Conservation (phyloP, 2,113 vertebrate genomes). For the Rhinogobius similis region DNA sequence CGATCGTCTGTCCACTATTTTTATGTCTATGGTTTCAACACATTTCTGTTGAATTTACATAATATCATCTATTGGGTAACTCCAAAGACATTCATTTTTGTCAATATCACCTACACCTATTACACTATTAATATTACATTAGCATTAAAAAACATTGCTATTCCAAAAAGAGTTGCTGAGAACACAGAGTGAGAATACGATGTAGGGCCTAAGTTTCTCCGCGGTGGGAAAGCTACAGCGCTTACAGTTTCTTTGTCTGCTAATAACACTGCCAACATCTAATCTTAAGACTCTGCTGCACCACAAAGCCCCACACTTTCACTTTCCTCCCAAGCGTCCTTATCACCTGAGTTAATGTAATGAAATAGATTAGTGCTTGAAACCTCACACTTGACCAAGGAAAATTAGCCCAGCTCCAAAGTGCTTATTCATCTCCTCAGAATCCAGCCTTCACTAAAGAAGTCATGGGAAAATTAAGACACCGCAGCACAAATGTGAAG, state of each 20-base stretch:
- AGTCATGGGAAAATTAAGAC: slow-evolving; percentile 20
- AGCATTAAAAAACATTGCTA: no score
- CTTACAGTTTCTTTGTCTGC: not conserved
- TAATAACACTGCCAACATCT: not conserved
- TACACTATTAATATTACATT: no score
- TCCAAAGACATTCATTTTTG: no score
- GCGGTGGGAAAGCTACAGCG: not conserved
- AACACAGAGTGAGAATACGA: not conserved
- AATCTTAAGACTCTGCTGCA: not conserved
- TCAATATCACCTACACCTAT: no score
- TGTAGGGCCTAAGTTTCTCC: not conserved
- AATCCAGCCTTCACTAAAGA: slow-evolving; percentile 40
- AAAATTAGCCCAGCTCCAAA: slow-evolving; percentile 57
- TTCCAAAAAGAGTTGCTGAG: no score
- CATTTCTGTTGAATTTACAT: no score
- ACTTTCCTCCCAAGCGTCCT: slow-evolving; percentile 22
- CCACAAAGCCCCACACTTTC: slow-evolving; percentile 4
- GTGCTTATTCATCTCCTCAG: slow-evolving; percentile 46
- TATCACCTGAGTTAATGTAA: slow-evolving; percentile 55
- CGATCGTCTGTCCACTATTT: no score
- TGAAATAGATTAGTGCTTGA: slow-evolving; percentile 58
- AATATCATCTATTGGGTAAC: no score
- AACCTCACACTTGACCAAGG: slow-evolving; percentile 45
- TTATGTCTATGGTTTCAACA: no score
- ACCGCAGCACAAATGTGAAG: slow-evolving; percentile 38